A percentile compares a stretch with the other conserved stretches of the same genome.
These are phyloP conservation scores for Xiphorhynchus erythropygius DNA, from an alignment of 2,797 vertebrate genomes.

Conservation along the genomic window DNA sequence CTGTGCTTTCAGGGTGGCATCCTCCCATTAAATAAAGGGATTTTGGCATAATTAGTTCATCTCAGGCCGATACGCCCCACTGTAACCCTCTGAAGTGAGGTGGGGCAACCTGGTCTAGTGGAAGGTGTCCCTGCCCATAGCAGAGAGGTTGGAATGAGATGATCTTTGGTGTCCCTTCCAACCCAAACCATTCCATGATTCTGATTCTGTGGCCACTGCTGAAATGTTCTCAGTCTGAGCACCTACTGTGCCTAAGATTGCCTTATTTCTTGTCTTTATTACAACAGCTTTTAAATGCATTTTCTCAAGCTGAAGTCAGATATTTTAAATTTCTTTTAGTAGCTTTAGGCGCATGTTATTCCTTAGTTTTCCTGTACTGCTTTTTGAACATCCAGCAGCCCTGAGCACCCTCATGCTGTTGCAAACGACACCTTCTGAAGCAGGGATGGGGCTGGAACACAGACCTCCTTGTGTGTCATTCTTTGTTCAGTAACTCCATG, in stretches of 20 bases:
- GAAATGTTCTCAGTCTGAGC: neutral
- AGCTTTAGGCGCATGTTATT: neutral
- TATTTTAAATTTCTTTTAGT: too few relatives aligned
- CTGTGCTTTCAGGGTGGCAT: neutral
- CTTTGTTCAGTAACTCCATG: neutral
- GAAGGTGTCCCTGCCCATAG: neutral
- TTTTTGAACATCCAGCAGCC: neutral
- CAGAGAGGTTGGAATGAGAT: neutral
- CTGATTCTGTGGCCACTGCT: neutral
- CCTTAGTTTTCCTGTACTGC: neutral
- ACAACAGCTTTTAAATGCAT: neutral
- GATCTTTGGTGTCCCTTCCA: neutral
- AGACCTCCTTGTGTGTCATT: neutral
- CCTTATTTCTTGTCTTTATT: neutral
- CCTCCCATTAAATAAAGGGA: neutral
- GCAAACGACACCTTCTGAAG: neutral
- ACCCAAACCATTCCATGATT: neutral
- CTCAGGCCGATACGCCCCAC: accelerated
- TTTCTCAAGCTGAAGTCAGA: neutral
- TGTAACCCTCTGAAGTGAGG: neutral
- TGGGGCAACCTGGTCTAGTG: neutral
- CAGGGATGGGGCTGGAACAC: neutral
- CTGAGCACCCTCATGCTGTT: neutral
- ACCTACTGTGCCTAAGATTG: neutral
- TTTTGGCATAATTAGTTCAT: neutral